These are phyloP conservation scores for Romanogobio albipinnatus DNA, from an alignment of 2,113 vertebrate species.

Conservation along the genomic window DNA sequence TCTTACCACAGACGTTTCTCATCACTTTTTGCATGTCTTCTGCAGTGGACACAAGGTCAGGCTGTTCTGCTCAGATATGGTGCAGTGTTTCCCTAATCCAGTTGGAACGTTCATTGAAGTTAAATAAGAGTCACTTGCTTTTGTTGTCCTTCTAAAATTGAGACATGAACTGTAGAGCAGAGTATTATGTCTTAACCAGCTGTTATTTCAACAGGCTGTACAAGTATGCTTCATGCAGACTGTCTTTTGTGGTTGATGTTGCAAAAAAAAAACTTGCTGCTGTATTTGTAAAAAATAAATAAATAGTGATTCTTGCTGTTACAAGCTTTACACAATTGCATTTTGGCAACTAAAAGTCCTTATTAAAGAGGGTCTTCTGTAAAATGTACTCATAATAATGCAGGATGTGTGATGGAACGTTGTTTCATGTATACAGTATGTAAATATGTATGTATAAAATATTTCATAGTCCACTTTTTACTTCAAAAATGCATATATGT, in stretches of 20 bases:
- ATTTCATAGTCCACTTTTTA: not conserved
- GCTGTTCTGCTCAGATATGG: conserved; percentile 30
- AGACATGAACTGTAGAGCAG: not conserved
- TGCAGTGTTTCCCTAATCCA: conserved; percentile 22
- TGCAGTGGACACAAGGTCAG: conserved; percentile 48
- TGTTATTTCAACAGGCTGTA: not conserved
- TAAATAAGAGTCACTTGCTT: not conserved
- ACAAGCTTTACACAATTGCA: not conserved
- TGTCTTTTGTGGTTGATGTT: not conserved
- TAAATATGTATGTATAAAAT: too few relatives aligned
- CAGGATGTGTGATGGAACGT: too few relatives aligned
- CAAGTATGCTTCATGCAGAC: not conserved
- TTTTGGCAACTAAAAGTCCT: not conserved
- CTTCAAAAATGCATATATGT: not conserved
- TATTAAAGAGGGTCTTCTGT: too few relatives aligned
- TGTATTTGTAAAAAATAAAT: not conserved
- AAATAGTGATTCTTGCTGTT: not conserved
- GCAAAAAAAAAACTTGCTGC: not conserved
- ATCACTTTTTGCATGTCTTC: not conserved
- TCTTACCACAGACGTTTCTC: conserved; percentile 14
- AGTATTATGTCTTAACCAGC: not conserved
- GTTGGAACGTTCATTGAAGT: not conserved
- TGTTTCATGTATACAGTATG: too few relatives aligned
- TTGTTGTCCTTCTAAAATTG: not conserved
- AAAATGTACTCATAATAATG: too few relatives aligned